A percentile compares a stretch with the other conserved stretches of the same genome.
phyloP scores from a whole-genome alignment of 2,797 vertebrate genomes.

The Megaceryle alcyon region DNA sequence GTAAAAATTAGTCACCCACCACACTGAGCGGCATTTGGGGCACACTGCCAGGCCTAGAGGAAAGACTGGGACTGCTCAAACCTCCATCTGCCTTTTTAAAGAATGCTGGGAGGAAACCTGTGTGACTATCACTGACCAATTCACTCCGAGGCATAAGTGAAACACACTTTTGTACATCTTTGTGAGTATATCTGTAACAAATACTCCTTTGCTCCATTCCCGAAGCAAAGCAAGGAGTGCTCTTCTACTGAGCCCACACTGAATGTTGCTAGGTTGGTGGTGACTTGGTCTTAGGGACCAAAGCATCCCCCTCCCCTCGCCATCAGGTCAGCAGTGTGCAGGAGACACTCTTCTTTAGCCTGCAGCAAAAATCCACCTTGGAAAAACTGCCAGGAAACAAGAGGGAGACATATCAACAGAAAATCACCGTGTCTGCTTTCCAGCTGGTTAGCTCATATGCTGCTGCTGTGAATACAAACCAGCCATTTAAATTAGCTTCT shows the following conservation, averaged over 20 bases:
- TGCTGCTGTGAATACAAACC: slow-evolving; percentile 61
- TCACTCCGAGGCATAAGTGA: neutral
- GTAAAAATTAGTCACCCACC: neutral
- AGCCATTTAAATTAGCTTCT: slow-evolving; percentile 59
- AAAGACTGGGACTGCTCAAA: neutral
- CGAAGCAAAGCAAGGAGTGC: neutral
- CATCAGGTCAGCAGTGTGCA: neutral
- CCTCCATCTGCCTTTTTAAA: neutral
- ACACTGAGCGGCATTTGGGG: neutral
- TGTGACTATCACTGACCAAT: neutral
- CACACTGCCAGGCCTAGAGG: neutral
- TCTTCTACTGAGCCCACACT: neutral
- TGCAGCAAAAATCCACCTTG: neutral
- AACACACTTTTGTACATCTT: neutral
- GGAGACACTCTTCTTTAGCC: neutral
- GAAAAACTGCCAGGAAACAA: slow-evolving; percentile 19
- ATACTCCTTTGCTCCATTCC: neutral
- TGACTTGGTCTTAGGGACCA: neutral
- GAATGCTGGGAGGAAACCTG: neutral
- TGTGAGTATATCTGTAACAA: neutral
- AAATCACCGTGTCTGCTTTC: slow-evolving; percentile 45
- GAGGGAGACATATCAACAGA: slow-evolving; percentile 25
- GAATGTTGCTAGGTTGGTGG: neutral
- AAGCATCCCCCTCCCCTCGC: neutral
- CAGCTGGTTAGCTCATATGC: slow-evolving; percentile 54